Percentiles rank a stretch among this genome's conserved stretches.
Evolutionary conservation across 2,888 invertebrate species (phyloP).

Genomic region (Trissolcus brochymenae): DNA sequence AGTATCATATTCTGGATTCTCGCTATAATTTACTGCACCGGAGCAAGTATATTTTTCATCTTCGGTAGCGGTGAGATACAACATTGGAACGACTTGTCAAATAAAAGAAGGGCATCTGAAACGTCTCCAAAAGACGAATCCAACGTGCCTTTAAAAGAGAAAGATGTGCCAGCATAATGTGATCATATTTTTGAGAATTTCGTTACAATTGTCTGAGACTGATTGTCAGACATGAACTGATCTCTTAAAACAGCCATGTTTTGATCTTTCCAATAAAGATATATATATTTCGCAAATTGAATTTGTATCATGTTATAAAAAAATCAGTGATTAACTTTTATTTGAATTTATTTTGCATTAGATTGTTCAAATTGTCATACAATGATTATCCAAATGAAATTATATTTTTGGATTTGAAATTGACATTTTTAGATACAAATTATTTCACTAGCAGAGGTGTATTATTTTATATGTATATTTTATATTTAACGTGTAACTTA

Average conservation of each 20-base stretch:
- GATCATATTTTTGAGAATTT: neutral
- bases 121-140: constrained; percentile 67
- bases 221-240: constrained; percentile 16
- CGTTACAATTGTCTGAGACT: neutral
- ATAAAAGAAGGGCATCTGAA: constrained; percentile 27
- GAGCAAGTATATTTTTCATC: constrained; percentile 81
- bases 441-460: too few species aligned
- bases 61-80: constrained; percentile 84
- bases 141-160: constrained; percentile 5
- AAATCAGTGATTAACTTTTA: neutral
- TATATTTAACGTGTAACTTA: too few species aligned
- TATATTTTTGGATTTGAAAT: too few species aligned
- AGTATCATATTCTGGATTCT: constrained; percentile 89
- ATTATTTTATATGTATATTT: too few species aligned
- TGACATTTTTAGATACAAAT: too few species aligned
- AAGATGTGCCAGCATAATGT: neutral
- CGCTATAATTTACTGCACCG: constrained; percentile 83
- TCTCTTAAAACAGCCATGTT: constrained; percentile 12
- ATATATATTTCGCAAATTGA: neutral
- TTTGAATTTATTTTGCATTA: neutral
- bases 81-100: constrained; percentile 75
- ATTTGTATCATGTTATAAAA: too few species aligned
- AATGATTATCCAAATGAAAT: too few species aligned
- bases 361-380: too few species aligned
- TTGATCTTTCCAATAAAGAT: neutral